phyloP scores from a whole-genome alignment of 2,113 vertebrate genomes.

The Ceyx cyanopectus region DNA sequence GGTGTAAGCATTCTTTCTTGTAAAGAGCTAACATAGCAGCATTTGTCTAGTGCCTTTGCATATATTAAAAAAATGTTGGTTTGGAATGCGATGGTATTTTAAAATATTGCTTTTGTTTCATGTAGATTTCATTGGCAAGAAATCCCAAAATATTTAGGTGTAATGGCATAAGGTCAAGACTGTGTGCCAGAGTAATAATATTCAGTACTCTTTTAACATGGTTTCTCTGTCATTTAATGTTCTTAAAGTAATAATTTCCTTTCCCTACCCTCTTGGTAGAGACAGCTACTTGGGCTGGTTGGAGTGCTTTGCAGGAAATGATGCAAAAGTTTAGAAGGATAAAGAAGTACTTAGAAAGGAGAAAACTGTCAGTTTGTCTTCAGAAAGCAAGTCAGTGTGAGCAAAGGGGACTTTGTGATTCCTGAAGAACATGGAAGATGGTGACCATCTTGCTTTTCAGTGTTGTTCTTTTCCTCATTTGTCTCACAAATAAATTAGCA shows the following conservation, averaged over 20 bases:
- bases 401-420: not conserved
- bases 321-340: not conserved
- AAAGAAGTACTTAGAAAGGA: not conserved
- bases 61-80: not conserved
- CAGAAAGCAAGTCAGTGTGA: not conserved
- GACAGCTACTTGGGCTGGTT: not conserved
- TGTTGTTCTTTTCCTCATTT: not conserved
- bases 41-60: not conserved
- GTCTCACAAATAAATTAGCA: not conserved
- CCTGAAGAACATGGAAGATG: not conserved
- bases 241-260: not conserved
- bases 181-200: not conserved
- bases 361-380: not conserved
- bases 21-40: not conserved
- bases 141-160: not conserved
- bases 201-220: not conserved
- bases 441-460: not conserved
- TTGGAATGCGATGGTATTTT: not conserved
- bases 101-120: not conserved
- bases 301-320: not conserved
- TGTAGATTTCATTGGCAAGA: not conserved
- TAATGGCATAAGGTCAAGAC: not conserved
- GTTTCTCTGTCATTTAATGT: not conserved
- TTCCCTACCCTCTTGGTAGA: not conserved
- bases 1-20: not conserved